Evolutionary conservation across 2,888 invertebrate species (phyloP), one percentile per base, ranked within the genome.

Genomic region (Papilio demoleus): DNA sequence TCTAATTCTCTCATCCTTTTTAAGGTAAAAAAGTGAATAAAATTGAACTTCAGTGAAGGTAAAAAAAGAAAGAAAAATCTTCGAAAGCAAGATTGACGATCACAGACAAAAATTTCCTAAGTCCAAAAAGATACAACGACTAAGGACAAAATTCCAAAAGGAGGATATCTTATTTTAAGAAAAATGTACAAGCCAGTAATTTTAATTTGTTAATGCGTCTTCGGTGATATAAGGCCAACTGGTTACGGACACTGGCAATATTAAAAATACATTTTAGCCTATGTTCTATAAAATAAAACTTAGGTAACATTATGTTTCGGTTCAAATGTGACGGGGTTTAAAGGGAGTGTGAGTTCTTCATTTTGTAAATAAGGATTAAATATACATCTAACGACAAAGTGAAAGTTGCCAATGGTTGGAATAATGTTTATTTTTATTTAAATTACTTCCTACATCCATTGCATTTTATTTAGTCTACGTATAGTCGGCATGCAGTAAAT

Each of bases 61-160:
- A 38, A 4, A 38, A 38, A n/a, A 38, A n/a, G n/a, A n/a, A 36
- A 36, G 34, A 4, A 38, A 38, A 14, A 38, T 38, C n/a, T 50
- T 2, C 6, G 14, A 50, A 27, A 53, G 27, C 27, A 27, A 27
- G 27, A 53, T 53, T 53, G n/a, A 27, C 22, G 27, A 5, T 24
- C 6, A 1, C n/a, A 53, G n/a, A 24, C 27, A 12, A n/a, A 53
- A 53, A 27, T 27, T 2, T n/a, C 53, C n/a, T n/a, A 24, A 53
- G 27, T 53, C 27, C 27, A 53, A 53, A n/a, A 53, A 53, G 53
- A 50, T 50, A 50, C 22, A 47, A 11, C 11, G 24, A 6, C 24
- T 14, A 24, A 50, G 0, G 14, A 4, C 14, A 14, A 50, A 24
- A 50, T 50, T 4, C 50, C 14, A 50, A 50, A 50, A 50, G 9